Evolutionary conservation across 2,113 vertebrate species (phyloP).

Genomic region (Condylura cristata): DNA sequence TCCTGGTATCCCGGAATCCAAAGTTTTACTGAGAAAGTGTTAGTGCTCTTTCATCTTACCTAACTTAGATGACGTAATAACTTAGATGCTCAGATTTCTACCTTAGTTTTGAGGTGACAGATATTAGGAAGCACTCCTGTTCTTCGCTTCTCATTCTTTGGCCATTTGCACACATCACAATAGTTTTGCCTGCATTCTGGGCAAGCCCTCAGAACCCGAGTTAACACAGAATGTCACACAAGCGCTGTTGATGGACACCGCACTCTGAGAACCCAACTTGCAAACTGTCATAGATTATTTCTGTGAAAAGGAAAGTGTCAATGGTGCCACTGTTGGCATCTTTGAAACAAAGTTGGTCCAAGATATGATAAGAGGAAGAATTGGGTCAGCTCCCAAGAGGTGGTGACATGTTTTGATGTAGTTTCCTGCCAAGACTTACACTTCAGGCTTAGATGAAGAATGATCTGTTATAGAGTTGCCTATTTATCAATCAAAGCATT

Average conservation of each 20-base stretch:
- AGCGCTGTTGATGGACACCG: too few relatives aligned
- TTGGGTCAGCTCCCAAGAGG: neutral
- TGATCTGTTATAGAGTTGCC: neutral
- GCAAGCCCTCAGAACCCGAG: neutral
- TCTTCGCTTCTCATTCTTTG: neutral
- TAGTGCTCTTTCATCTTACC: neutral
- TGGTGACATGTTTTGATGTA: neutral
- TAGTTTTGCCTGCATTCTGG: neutral
- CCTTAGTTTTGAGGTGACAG: neutral
- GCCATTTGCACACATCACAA: neutral
- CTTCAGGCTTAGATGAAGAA: neutral
- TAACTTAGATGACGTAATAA: neutral
- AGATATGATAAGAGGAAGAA: neutral
- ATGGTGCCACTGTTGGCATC: neutral
- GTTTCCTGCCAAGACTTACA: neutral
- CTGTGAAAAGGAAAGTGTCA: neutral
- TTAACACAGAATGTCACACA: neutral
- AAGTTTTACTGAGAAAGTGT: neutral
- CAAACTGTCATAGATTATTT: neutral
- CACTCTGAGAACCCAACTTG: neutral
- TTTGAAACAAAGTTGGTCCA: neutral
- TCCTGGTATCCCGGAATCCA: neutral
- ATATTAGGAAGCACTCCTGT: neutral
- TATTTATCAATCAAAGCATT: neutral
- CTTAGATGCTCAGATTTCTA: neutral